A percentile compares a stretch with the other conserved stretches of the same genome.
These are phyloP conservation scores for Cichladusa arquata DNA, from an alignment of 2,113 vertebrate genomes.

Conservation along the genomic window DNA sequence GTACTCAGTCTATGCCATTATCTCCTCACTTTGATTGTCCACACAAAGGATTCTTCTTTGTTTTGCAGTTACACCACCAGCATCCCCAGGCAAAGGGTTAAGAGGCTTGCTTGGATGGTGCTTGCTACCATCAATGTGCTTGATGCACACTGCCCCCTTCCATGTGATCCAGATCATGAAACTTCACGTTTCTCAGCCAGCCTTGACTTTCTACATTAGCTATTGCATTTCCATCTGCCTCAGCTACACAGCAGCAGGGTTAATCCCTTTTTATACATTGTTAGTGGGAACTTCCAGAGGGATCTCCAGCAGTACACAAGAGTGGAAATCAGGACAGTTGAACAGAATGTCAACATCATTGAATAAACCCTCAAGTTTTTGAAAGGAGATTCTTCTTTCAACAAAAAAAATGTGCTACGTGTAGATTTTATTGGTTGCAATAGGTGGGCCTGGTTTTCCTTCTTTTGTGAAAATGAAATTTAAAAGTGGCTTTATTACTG, in stretches of 20 bases:
- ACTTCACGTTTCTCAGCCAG: conserved; percentile 46
- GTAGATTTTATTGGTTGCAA: neutral
- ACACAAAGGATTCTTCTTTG: neutral
- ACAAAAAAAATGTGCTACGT: neutral
- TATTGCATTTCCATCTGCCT: conserved; percentile 71
- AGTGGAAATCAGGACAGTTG: neutral
- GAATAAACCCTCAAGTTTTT: conserved; percentile 47
- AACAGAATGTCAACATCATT: conserved; percentile 15
- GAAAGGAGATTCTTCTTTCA: neutral
- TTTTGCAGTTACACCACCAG: conserved; percentile 53
- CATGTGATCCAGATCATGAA: conserved; percentile 67
- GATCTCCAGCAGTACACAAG: neutral
- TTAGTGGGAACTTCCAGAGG: conserved; percentile 70
- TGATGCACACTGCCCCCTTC: conserved; percentile 58
- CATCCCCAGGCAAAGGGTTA: conserved; percentile 52
- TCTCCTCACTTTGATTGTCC: neutral
- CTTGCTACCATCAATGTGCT: conserved; percentile 56
- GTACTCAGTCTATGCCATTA: neutral
- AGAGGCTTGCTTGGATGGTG: conserved; percentile 65
- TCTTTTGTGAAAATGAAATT: neutral
- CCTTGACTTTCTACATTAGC: conserved; percentile 54
- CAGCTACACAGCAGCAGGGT: conserved; percentile 68
- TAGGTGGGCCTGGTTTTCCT: neutral
- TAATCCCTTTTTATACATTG: conserved; percentile 72
- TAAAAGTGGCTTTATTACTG: neutral